Evolutionary conservation across 2,797 vertebrate genomes (phyloP).

Genomic region (Peromyscus attwateri): DNA sequence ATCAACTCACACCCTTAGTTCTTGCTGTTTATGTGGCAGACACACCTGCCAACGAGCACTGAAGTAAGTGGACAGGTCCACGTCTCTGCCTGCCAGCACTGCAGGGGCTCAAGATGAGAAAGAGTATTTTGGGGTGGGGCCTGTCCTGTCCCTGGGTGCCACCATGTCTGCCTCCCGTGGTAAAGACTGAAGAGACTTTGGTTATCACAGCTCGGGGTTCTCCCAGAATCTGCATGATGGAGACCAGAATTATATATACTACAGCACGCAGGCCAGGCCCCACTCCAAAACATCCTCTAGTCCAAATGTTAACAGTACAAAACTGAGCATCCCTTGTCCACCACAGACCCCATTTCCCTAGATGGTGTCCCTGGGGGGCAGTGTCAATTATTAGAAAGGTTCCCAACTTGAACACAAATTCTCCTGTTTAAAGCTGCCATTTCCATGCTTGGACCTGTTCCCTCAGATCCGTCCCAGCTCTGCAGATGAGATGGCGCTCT

Average conservation of each 20-base stretch:
- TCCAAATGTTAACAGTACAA: not conserved
- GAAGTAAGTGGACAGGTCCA: not conserved
- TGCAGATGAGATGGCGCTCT: not conserved
- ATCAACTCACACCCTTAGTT: not conserved
- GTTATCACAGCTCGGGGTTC: not conserved
- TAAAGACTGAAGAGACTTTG: not conserved
- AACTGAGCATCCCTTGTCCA: not conserved
- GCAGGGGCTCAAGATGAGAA: not conserved
- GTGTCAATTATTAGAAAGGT: constrained; percentile 15
- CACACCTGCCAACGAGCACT: fast-evolving
- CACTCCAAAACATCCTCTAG: not conserved
- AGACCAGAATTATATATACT: not conserved
- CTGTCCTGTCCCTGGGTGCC: not conserved
- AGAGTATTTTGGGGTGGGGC: not conserved
- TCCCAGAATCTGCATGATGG: not conserved
- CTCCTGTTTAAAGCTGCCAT: not conserved
- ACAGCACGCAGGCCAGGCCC: not conserved
- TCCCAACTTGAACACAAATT: not conserved
- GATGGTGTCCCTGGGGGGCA: not conserved
- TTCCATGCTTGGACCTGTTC: not conserved
- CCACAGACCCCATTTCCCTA: fast-evolving
- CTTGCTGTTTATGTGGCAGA: not conserved
- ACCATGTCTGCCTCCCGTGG: too few relatives aligned
- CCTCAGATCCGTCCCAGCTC: not conserved
- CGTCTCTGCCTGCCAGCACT: fast-evolving